Base-by-base conservation (phyloP, 2,888 invertebrate species). In the Ectemnius lituratus region DNA sequence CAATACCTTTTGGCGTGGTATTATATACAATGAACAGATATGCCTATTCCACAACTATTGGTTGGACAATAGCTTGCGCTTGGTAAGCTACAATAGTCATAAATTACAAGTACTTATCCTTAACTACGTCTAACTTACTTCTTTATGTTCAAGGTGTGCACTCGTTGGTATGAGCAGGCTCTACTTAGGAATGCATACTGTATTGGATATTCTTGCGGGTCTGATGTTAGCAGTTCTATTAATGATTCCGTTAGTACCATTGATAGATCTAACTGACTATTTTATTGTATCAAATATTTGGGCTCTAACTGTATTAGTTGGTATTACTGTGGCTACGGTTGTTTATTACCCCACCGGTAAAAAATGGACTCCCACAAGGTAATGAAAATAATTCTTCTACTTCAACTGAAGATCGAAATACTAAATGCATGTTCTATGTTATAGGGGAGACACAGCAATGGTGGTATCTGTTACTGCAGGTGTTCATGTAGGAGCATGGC, bases 171-270 rank as follows among this genome's bases (percentile, higher is more conserved):
- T 95, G 65, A 98, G 97, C 91, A 92, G 98, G 84, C 91, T 98
- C 14, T 98, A 98, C 90, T 93, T 98, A 63, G 98, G 98, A 82
- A 98, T 98, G 98, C 98, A 98, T 88, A 95, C 96, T 84, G 95
- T 97, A 76, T 92, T 97, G 92, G 98, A 98, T 89, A 94, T 98
- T 76, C 91, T 97, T 68, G 97, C 94, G 14, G 98, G 98, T 1
- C 90, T 97, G 66, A 80, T 93, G 1, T 92, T 97, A 79, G 94
- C 96, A 0, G 88, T 94, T 2, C 67, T 92, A 0, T 91, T 97
- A 74, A 94, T 97, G 92, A 91, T 94, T 58, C 92, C 95, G 46
- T 91, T 97, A 73, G 93, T 97, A 66, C 97, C 97, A 16, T 84
- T 95, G 46, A 94, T 97, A 66, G 96, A 97, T 89, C 87, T 89